A percentile compares a stretch with the other conserved stretches of the same genome.
Conservation (phyloP, 1,140 invertebrate species). For the Carcinoscorpius rotundicauda region DNA sequence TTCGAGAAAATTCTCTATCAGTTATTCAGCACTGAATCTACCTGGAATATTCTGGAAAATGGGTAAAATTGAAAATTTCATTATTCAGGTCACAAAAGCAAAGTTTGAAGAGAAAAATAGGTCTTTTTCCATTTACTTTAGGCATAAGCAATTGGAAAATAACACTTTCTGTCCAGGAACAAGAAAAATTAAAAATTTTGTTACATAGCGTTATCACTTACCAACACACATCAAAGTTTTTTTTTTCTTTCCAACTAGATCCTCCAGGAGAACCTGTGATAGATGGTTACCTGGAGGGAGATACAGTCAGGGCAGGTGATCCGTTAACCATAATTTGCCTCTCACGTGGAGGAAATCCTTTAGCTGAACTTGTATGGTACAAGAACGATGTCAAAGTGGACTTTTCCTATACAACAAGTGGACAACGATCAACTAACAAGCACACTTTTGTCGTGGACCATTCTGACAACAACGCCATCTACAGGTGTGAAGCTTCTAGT, state of each 20-base stretch:
- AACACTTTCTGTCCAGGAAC: too few species aligned
- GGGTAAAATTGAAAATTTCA: too few species aligned
- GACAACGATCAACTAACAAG: conserved; percentile 69
- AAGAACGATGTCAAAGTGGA: conserved; percentile 72
- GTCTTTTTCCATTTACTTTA: too few species aligned
- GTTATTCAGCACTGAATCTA: too few species aligned
- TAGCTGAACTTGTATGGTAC: conserved; percentile 88
- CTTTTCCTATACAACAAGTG: conserved; percentile 59
- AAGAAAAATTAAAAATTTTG: too few species aligned
- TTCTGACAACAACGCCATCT: conserved; percentile 81
- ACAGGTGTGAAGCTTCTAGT: conserved; percentile 84
- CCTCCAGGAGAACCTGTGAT: conserved; percentile 84
- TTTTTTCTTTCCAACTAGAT: conserved; percentile 43
- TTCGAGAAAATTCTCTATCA: too few species aligned
- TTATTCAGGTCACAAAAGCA: too few species aligned
- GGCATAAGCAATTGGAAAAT: too few species aligned
- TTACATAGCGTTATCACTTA: too few species aligned
- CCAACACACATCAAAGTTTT: too few species aligned
- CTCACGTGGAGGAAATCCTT: conserved; percentile 86
- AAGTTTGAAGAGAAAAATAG: too few species aligned
- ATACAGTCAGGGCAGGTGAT: conserved; percentile 73
- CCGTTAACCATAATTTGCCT: conserved; percentile 75
- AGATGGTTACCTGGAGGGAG: conserved; percentile 76
- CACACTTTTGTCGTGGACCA: conserved; percentile 73
- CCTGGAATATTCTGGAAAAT: too few species aligned